Conservation (phyloP, 2,888 invertebrate genomes). For the Heliconius ethilla region DNA sequence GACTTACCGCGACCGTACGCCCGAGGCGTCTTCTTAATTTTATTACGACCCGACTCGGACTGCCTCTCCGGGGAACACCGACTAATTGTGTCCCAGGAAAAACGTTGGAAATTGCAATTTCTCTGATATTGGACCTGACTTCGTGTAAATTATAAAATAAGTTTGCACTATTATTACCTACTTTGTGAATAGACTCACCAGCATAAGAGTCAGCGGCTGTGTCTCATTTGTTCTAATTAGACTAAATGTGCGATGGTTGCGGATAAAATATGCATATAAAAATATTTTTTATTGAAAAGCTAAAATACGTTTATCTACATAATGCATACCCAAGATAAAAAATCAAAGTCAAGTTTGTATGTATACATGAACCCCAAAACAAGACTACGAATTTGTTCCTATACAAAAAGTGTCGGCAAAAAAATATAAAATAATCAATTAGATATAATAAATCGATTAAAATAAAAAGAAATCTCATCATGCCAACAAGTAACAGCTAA, state of each 20-base stretch:
- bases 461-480: neutral
- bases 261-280: no score
- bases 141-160: conserved; percentile 28
- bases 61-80: conserved; percentile 68
- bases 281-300: no score
- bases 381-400: no score
- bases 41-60: conserved; percentile 73
- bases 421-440: no score
- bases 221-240: neutral
- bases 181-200: conserved; percentile 1
- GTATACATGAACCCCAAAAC: no score
- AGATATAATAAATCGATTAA: no score
- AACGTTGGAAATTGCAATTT: conserved; percentile 70
- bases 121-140: conserved; percentile 49
- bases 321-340: no score
- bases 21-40: conserved; percentile 79
- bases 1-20: conserved; percentile 72
- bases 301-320: no score
- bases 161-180: conserved; percentile 11
- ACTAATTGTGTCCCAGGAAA: conserved; percentile 79
- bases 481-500: neutral
- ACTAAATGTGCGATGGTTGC: neutral
- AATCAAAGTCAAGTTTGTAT: no score
- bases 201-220: no score
- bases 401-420: no score